Base-by-base conservation (phyloP, 1,140 invertebrate species). In the Anastrepha obliqua region DNA sequence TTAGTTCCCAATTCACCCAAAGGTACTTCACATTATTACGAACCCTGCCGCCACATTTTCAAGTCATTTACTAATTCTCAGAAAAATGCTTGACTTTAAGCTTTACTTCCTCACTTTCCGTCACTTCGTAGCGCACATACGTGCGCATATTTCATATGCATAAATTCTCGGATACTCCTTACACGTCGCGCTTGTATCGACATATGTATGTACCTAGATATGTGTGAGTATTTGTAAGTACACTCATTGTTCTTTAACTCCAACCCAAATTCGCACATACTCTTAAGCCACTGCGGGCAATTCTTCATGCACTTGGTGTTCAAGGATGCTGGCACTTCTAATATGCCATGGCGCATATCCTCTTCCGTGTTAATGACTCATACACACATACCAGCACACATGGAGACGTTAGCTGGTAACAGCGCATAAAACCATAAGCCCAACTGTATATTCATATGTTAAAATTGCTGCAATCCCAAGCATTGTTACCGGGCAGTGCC, bases 191-290 rank as follows among this genome's bases (percentile, higher is more conserved):
- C 29, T 29, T 29, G 44, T 47, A 47, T 47, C 39, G 13, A 67
- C 11, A n/a, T 74, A 42, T 39, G 13, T 74, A 2, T 47, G 67
- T 74, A 55, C n/a, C 17, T 17, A 29, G 29, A 29, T 29, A 29
- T 29, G 29, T 29, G 29, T 29, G 29, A 29, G 17, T 55, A 81
- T 81, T 51, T 15, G 47, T 20, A 29, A 81, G 47, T 51, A 55
- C 74, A 55, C 74, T 55, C 47, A 81, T 58, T 81, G 47, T 55
- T 11, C 47, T 17, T 9, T 47, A 81, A 81, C 74, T 81, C 47
- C 74, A 81, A 81, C 74, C 47, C 74, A 81, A 81, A 81, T n/a
- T 81, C 74, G 44, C 74, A 81, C 74, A 81, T 81, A 81, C 74
- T 81, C 13, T 17, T 42, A 81, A 51, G 17, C 6, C 47, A 55